Evolutionary conservation across 1,140 invertebrate genomes (phyloP).

Genomic region (Venustaconcha ellipsiformis): DNA sequence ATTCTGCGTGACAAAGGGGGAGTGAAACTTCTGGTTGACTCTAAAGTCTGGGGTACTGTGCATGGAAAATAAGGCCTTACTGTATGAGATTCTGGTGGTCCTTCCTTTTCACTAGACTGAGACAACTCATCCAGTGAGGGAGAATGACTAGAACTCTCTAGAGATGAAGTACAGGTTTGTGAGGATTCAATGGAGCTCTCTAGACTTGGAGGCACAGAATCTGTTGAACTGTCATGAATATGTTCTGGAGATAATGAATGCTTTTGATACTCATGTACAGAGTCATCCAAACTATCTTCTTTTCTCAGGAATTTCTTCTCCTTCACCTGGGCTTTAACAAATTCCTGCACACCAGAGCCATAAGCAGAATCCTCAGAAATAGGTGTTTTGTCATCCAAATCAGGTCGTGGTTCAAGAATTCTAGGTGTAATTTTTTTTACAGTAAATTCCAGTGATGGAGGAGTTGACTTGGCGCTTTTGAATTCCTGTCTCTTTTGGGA

Average conservation of each 20-base stretch:
- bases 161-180: conserved; percentile 28
- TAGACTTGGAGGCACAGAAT: conserved; percentile 24
- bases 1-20: too few species aligned
- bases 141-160: conserved; percentile 33
- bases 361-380: too few species aligned
- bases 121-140: conserved; percentile 22
- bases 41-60: background rate
- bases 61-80: background rate
- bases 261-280: too few species aligned
- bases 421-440: conserved; percentile 47
- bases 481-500: conserved; percentile 45
- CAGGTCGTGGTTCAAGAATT: conserved; percentile 33
- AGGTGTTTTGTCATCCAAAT: too few species aligned
- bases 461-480: conserved; percentile 34
- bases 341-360: too few species aligned
- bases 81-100: background rate
- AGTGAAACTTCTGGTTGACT: too few species aligned
- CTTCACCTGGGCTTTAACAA: too few species aligned
- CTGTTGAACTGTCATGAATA: conserved; percentile 24
- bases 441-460: conserved; percentile 45
- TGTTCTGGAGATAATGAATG: conserved; percentile 8
- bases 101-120: conserved; percentile 25
- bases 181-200: conserved; percentile 33
- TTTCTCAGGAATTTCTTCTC: too few species aligned
- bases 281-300: too few species aligned